Evolutionary conservation across 2,888 invertebrate species (phyloP), one percentile per base, ranked within the genome.

Genomic region (Cheilosia soror): DNA sequence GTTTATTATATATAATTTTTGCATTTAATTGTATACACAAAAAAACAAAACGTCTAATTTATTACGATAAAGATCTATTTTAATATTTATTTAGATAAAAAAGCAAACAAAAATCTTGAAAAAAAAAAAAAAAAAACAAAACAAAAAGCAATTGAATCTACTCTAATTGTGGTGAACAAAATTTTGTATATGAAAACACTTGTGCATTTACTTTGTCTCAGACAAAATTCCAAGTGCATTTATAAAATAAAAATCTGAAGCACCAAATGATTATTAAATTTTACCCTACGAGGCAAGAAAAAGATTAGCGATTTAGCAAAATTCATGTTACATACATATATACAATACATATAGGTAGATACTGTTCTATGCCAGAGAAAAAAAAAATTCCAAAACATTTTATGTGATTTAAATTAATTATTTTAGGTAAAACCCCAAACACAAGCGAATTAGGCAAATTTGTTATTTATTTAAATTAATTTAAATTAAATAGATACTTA

Each of bases 321-420:
- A 65, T 75, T 55, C 53, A 69, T 63, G 63, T 77, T 83, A 51
- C 11, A 73, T 53, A 25, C 20, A 49, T 29, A 55, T n/a, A 40
- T 68, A 73, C 40, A 15, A 42, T 27, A 55, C 27, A 42, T 69
- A 75, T 49, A 25, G 6, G 40, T 53, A 29, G 40, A 60, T 7
- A 2, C 40, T 57, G 62, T 79, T 83, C 68, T 37, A 78, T 75
- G 75, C 58, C 68, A 75, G 69, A 68, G 63, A 68, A 73, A 69
- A 65, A 49, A 49, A 57, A 62, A 69, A 84, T 78, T 84, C 79
- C 79, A 79, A 84, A 84, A 84, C 84, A 69, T 75, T 65, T 79
- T 49, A 83, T 84, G 84, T 84, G 84, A 84, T 84, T 84, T 84
- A 84, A 84, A 79, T 73, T 75, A 84, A 79, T 79, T 84, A 79